These are phyloP conservation scores for Athrips mouffetella DNA, from an alignment of 2,888 invertebrate genomes.

Conservation along the genomic window DNA sequence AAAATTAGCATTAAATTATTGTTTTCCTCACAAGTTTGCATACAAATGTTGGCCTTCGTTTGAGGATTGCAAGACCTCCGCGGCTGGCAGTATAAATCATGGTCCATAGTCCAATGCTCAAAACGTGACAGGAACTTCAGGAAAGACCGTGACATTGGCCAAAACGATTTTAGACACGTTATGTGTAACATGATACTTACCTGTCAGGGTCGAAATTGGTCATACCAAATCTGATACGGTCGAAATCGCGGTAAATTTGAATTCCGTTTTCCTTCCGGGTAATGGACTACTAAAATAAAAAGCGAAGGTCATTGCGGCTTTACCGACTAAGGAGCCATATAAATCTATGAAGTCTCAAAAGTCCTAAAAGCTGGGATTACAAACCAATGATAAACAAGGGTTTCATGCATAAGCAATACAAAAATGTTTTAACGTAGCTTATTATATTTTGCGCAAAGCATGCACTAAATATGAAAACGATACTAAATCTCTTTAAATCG, in stretches of 20 bases:
- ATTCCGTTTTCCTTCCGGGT: not conserved
- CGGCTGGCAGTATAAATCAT: slow-evolving; percentile 1
- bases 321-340: too few relatives aligned
- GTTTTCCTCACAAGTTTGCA: slow-evolving; percentile 28
- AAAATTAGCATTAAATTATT: slow-evolving; percentile 13
- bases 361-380: not conserved
- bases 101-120: slow-evolving; percentile 23
- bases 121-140: slow-evolving; percentile 29
- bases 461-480: slow-evolving; percentile 25
- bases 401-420: too few relatives aligned
- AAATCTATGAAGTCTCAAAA: too few relatives aligned
- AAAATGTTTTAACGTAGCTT: too few relatives aligned
- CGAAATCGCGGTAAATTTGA: not conserved
- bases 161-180: slow-evolving; percentile 5
- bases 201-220: slow-evolving; percentile 9
- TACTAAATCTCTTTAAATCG: slow-evolving; percentile 46
- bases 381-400: not conserved
- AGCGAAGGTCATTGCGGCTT: too few relatives aligned
- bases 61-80: slow-evolving; percentile 33
- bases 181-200: slow-evolving; percentile 10
- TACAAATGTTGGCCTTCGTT: slow-evolving; percentile 33
- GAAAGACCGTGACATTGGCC: slow-evolving; percentile 11
- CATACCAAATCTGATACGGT: slow-evolving; percentile 18
- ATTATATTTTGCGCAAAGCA: slow-evolving; percentile 18
- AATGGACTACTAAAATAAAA: not conserved